phyloP scores from a whole-genome alignment of 1,140 invertebrate species.

The Aphis craccivora region DNA sequence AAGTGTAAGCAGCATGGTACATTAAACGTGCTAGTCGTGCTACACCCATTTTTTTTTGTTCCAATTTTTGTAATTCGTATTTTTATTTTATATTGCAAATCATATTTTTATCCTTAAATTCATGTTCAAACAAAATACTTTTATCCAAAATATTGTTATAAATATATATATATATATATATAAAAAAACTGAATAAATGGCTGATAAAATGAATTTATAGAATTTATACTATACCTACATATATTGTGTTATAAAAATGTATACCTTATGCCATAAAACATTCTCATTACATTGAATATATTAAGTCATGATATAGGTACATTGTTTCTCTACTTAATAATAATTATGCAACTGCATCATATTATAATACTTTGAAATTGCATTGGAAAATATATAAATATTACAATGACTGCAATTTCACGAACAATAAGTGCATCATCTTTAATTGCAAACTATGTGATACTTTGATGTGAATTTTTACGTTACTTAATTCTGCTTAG shows the following conservation, averaged over 20 bases:
- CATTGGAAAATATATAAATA: not conserved
- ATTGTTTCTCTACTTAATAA: not conserved
- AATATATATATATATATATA: not conserved
- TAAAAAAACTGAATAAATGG: not conserved
- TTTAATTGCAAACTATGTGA: not conserved
- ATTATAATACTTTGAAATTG: not conserved
- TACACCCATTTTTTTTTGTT: not conserved
- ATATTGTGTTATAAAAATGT: not conserved
- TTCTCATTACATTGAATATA: not conserved
- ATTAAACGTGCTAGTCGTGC: not conserved
- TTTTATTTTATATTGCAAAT: not conserved
- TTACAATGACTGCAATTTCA: not conserved
- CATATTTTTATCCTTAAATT: not conserved
- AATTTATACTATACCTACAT: not conserved
- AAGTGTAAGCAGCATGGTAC: not conserved
- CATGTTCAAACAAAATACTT: not conserved
- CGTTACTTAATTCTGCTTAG: not conserved
- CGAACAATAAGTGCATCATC: not conserved
- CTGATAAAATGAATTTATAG: not conserved
- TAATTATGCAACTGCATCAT: not conserved
- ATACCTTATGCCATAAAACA: not conserved
- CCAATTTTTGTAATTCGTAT: not conserved
- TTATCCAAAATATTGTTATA: not conserved
- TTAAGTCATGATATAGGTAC: not conserved
- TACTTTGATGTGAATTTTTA: not conserved